Base-by-base conservation (phyloP, 2,797 vertebrate genomes). In the Dermochelys coriacea region DNA sequence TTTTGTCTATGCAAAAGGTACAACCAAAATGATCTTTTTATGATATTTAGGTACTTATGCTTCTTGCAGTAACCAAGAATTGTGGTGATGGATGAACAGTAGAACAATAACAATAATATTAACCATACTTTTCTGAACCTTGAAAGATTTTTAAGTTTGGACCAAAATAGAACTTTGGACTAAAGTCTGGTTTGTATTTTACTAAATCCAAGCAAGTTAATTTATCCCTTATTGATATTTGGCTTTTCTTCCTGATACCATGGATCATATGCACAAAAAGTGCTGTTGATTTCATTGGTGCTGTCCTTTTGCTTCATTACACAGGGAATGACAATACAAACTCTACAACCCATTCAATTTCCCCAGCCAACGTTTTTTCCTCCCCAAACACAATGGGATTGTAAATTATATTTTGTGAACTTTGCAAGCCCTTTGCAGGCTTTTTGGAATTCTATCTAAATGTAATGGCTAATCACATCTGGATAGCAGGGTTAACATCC, bases 401-500 rank as follows among this genome's bases (percentile, higher is more conserved):
- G 14, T 59, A 1, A 21, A 16, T 80, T 49, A 86, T 15, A 19
- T 80, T 83, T 93, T 89, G 25, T 14, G 68, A 27, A 31, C 31
- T 59, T 85, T 61, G 5, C 52, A 82, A 74, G 1, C n/a, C 50
- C 55, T 81, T 47, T 51, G 12, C 7, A 41, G 2, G 49, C 7
- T 59, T 4, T 80, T 16, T 74, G 47, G 12, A 80, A 86, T 64
- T 83, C 41, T 45, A 12, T 54, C 31, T 83, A 54, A 80, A 68
- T 89, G 19, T 4, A 37, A 41, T 6, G 15, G 19, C 50, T 57
- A 74, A 61, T 54, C 31, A 74, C 8, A 61, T 41, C 5, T 71
- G 18, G 25, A 21, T 41, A 37, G 11, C 31, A 74, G 8, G 0
- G 0, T 9, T 59, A 64, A 68, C 55, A 8, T 47, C 23, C 34